Evolutionary conservation across 2,113 vertebrate genomes (phyloP).

Genomic region (Coryphaenoides rupestris): DNA sequence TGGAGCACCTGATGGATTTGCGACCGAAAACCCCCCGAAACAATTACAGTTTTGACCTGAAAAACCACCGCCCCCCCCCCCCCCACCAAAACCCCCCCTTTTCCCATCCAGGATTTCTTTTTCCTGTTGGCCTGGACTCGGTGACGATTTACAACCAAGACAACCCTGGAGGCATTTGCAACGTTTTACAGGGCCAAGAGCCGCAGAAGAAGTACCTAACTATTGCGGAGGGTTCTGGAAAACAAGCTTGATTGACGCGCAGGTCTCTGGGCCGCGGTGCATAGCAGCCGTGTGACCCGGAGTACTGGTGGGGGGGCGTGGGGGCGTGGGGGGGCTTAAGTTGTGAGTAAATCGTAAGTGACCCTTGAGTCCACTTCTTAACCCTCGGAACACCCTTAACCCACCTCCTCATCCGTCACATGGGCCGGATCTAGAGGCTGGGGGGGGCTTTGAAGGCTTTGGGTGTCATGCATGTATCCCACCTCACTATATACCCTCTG

Average conservation of each 20-base stretch:
- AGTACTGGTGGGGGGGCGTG: too few species aligned
- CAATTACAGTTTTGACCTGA: conserved; percentile 41
- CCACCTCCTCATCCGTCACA: conserved; percentile 63
- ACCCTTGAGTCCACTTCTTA: conserved; percentile 44
- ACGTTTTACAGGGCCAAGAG: conserved; percentile 21
- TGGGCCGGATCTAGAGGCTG: conserved; percentile 38
- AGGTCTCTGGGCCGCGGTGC: neutral
- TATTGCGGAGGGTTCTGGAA: too few species aligned
- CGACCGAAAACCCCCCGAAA: conserved; percentile 19
- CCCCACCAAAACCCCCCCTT: conserved; percentile 15
- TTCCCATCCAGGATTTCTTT: conserved; percentile 25
- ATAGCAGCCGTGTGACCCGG: conserved; percentile 13
- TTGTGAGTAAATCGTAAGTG: conserved; percentile 33
- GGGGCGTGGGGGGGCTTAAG: conserved; percentile 15
- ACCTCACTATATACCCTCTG: too few species aligned
- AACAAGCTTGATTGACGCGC: neutral
- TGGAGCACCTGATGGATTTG: conserved; percentile 28
- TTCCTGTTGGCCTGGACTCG: conserved; percentile 20
- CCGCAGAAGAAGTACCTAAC: neutral
- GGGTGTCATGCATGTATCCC: conserved; percentile 47
- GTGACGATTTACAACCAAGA: neutral
- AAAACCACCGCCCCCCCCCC: too few species aligned
- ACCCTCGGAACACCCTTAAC: conserved; percentile 47
- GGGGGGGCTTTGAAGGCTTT: conserved; percentile 47
- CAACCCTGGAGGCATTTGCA: too few species aligned